Percentiles rank a stretch among this genome's conserved stretches.
These are phyloP conservation scores for Xestia rhomboidea DNA, from an alignment of 2,888 invertebrate species.

Conservation along the genomic window DNA sequence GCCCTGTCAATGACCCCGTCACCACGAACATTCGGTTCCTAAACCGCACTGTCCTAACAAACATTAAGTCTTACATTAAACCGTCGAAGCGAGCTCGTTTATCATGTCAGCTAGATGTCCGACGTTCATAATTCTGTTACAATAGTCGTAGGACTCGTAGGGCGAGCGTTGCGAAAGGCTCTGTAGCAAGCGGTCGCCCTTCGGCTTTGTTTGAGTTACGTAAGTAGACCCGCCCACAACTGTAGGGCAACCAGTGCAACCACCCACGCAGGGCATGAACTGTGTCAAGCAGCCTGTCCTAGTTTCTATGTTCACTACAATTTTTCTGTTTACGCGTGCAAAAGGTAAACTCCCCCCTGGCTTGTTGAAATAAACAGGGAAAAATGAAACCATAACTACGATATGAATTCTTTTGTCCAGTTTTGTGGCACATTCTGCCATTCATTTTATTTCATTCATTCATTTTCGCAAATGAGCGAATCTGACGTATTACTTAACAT, in stretches of 20 bases:
- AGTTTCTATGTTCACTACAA: slow-evolving; percentile 80
- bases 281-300: slow-evolving; percentile 87
- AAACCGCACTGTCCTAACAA: slow-evolving; percentile 44
- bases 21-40: slow-evolving; percentile 65
- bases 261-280: slow-evolving; percentile 85
- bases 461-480: not conserved
- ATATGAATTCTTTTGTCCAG: not conserved
- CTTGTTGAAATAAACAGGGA: not conserved
- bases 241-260: slow-evolving; percentile 84
- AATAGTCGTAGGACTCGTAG: slow-evolving; percentile 80
- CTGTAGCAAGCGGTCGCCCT: slow-evolving; percentile 87
- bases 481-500: not conserved
- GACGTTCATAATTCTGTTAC: slow-evolving; percentile 67
- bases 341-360: slow-evolving; percentile 39
- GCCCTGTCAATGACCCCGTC: slow-evolving; percentile 89
- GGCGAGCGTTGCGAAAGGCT: slow-evolving; percentile 83
- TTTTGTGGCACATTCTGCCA: not conserved
- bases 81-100: slow-evolving; percentile 15
- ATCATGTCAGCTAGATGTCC: slow-evolving; percentile 50
- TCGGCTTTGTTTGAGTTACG: slow-evolving; percentile 87
- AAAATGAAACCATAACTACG: not conserved
- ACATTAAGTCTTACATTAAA: slow-evolving; percentile 22
- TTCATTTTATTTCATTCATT: not conserved
- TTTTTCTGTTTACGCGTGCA: slow-evolving; percentile 70
- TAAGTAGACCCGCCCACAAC: slow-evolving; percentile 84